A percentile compares a stretch with the other conserved stretches of the same genome.
Conservation (phyloP, 2,797 vertebrate genomes). For the Hyperoplus lanceolatus region DNA sequence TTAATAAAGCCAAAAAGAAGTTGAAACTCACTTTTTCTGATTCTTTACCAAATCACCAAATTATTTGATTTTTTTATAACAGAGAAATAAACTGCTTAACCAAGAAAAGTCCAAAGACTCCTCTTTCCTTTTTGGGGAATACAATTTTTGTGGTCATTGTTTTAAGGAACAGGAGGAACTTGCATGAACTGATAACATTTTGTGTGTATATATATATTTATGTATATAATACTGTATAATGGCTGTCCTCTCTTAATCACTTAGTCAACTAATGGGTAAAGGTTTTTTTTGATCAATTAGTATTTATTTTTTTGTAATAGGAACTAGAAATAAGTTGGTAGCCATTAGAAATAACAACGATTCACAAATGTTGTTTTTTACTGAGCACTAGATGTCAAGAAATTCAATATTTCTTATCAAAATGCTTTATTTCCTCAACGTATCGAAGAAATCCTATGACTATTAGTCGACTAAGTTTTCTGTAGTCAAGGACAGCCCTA, state of each 20-base stretch:
- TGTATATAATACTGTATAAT: neutral
- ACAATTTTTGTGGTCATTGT: neutral
- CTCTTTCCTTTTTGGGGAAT: neutral
- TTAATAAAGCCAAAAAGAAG: no score
- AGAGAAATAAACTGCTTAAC: neutral
- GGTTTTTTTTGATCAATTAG: neutral
- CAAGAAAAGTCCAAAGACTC: neutral
- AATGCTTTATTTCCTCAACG: neutral
- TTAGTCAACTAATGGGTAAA: constrained; percentile 13
- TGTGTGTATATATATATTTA: neutral
- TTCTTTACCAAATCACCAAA: neutral
- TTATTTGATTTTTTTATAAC: neutral
- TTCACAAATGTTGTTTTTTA: neutral
- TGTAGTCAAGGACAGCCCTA: neutral
- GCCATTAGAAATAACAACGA: neutral
- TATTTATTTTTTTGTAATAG: neutral
- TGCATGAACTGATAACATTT: neutral
- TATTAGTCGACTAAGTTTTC: neutral
- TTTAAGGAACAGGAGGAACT: neutral
- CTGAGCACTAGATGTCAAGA: neutral
- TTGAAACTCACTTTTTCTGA: no score
- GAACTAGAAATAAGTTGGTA: neutral
- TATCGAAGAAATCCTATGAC: neutral
- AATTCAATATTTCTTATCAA: neutral
- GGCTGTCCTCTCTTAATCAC: neutral